Evolutionary conservation across 2,888 invertebrate genomes (phyloP), one percentile per base, ranked within the genome.

Genomic region (Drosophila peninsularis): DNA sequence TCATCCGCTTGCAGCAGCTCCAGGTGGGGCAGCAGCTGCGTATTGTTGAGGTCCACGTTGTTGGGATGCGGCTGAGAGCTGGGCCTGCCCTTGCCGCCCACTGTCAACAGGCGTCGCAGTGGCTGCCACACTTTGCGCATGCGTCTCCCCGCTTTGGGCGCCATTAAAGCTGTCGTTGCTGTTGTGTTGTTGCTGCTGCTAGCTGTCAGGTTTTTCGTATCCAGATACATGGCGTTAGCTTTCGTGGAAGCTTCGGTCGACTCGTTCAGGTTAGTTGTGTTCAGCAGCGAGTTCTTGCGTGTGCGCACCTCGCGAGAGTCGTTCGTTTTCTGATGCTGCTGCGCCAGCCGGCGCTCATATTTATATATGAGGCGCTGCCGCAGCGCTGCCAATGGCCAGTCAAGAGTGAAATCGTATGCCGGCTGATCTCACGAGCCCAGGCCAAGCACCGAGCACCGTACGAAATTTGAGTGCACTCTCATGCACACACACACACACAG

Each of bases 321-420:
- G 88, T 73, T 88, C 82, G 80, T 88, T 88, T 86, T 91, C 91
- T 92, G 92, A 92, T 91, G 91, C 90, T 91, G 91, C 84, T 90
- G 85, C 85, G 80, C 76, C 84, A 79, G 78, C 80, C 84, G 89
- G 79, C 89, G 83, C 90, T 90, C 89, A 88, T 86, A 91, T 91
- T 91, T 91, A 91, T 91, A 92, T 87, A 85, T 88, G 79, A 78
- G 78, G 62, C 78, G 70, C 77, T 70, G 71, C 71, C 71, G 89
- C 88, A 69, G 80, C 80, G 75, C 87, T 79, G 81, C 78, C 89
- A 65, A 67, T 88, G 88, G 82, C 64, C 88, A 82, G 83, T 85
- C 81, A 88, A 84, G 78, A 87, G 88, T 87, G 79, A 80, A 90
- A 85, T 89, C 89, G 85, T 86, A 83, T 85, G 82, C 89, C 90